phyloP scores from a whole-genome alignment of 2,888 invertebrate species.

The Drosophila stalkeri region DNA sequence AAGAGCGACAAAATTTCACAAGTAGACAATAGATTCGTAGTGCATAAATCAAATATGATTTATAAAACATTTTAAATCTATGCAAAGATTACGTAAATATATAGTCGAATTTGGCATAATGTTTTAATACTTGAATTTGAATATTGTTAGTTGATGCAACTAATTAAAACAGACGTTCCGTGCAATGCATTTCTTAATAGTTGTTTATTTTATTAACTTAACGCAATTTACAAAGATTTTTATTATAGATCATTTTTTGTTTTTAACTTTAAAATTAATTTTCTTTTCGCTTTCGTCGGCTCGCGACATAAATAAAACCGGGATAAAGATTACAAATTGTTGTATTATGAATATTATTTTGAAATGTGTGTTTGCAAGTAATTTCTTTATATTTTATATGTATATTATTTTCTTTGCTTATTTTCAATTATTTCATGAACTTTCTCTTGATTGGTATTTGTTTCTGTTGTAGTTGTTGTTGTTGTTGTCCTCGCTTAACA shows the following conservation, averaged over 20 bases:
- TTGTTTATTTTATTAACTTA: slow-evolving; percentile 75
- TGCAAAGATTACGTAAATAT: slow-evolving; percentile 2
- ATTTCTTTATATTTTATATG: slow-evolving; percentile 7
- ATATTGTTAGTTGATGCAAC: slow-evolving; percentile 2
- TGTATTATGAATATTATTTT: slow-evolving; percentile 25
- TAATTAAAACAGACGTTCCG: not conserved
- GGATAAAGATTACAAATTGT: slow-evolving; percentile 12
- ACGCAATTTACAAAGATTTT: slow-evolving; percentile 77
- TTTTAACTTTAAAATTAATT: slow-evolving; percentile 50
- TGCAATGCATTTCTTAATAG: slow-evolving; percentile 50
- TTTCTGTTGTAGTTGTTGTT: slow-evolving; percentile 19
- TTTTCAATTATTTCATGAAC: not conserved
- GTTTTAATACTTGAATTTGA: not conserved
- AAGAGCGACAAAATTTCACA: slow-evolving; percentile 16
- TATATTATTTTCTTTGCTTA: slow-evolving; percentile 14
- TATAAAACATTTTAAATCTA: not conserved
- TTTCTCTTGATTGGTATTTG: slow-evolving; percentile 10
- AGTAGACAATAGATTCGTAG: not conserved
- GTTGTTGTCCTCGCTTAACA: slow-evolving; percentile 40
- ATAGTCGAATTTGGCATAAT: not conserved
- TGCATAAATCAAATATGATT: not conserved
- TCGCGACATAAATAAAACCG: slow-evolving; percentile 40
- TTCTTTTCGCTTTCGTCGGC: slow-evolving; percentile 22
- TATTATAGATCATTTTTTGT: slow-evolving; percentile 49
- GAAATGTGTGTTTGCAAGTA: slow-evolving; percentile 22